These are phyloP conservation scores for Drosophila hydei DNA, from an alignment of 1,140 invertebrate genomes.

Conservation along the genomic window DNA sequence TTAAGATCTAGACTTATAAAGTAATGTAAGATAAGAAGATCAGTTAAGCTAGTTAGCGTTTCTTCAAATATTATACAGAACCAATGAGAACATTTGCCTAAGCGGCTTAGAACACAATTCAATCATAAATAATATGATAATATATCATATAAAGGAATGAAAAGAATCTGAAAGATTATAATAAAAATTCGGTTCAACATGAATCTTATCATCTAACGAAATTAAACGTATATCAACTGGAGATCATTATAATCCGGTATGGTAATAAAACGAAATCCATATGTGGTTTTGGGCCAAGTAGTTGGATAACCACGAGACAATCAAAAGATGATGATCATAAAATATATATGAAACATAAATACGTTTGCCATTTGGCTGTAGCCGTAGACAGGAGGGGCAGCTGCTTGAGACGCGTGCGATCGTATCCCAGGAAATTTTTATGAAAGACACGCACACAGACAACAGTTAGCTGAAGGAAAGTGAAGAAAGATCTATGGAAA, in stretches of 20 bases:
- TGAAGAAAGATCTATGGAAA: slow-evolving; percentile 13
- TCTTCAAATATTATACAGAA: no score
- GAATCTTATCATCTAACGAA: not conserved
- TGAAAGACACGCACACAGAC: slow-evolving; percentile 13
- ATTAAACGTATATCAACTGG: slow-evolving; percentile 12
- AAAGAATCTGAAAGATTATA: not conserved
- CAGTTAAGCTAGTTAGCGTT: no score
- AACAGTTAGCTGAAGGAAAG: not conserved
- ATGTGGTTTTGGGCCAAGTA: no score
- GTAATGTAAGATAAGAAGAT: no score
- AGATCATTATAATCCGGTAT: slow-evolving; percentile 12
- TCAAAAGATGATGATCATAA: slow-evolving; percentile 63
- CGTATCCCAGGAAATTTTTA: slow-evolving; percentile 34
- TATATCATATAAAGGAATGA: not conserved
- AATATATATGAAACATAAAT: slow-evolving; percentile 81
- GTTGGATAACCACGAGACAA: slow-evolving; percentile 45
- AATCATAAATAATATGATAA: no score
- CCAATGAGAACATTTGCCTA: no score
- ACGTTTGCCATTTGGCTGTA: slow-evolving; percentile 66
- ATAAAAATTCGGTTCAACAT: not conserved
- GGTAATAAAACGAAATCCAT: not conserved
- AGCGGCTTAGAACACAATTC: no score
- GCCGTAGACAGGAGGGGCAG: slow-evolving; percentile 11
- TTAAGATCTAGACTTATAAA: no score
- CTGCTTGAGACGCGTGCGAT: slow-evolving; percentile 44